Evolutionary conservation across 2,888 invertebrate species (phyloP).

Genomic region (Idaea dimidiata): DNA sequence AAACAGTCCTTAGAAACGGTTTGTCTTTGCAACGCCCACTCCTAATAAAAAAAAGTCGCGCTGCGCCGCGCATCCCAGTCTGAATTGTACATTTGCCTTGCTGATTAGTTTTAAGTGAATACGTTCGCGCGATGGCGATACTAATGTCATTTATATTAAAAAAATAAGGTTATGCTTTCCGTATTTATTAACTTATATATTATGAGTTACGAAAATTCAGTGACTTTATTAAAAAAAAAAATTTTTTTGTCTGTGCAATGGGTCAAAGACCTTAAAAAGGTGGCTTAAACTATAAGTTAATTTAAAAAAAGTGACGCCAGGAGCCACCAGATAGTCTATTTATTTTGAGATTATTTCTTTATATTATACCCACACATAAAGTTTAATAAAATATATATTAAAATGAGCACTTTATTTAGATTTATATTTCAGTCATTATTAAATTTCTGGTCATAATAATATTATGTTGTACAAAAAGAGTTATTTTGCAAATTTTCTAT

Average conservation of each 20-base stretch:
- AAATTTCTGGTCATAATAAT: slow-evolving; percentile 7
- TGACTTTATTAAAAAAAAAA: background rate
- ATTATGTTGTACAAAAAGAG: background rate
- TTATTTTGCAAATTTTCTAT: background rate
- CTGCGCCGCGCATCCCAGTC: background rate
- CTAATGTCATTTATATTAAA: background rate
- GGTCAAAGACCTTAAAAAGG: background rate
- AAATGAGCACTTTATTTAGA: background rate
- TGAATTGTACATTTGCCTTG: background rate
- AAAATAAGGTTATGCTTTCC: background rate
- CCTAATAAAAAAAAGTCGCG: no score
- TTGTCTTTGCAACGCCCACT: no score
- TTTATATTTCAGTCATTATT: background rate
- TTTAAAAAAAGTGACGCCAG: background rate
- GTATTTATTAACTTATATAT: background rate
- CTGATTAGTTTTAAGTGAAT: background rate
- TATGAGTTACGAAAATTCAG: background rate
- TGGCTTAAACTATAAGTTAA: no score
- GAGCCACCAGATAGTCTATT: background rate
- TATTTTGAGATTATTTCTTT: background rate
- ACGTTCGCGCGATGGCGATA: slow-evolving; percentile 1
- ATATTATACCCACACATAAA: background rate
- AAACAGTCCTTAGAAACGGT: no score
- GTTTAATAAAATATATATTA: background rate
- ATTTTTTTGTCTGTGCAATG: background rate